These are phyloP conservation scores for Euphydryas editha DNA, from an alignment of 2,888 invertebrate genomes.

Conservation along the genomic window DNA sequence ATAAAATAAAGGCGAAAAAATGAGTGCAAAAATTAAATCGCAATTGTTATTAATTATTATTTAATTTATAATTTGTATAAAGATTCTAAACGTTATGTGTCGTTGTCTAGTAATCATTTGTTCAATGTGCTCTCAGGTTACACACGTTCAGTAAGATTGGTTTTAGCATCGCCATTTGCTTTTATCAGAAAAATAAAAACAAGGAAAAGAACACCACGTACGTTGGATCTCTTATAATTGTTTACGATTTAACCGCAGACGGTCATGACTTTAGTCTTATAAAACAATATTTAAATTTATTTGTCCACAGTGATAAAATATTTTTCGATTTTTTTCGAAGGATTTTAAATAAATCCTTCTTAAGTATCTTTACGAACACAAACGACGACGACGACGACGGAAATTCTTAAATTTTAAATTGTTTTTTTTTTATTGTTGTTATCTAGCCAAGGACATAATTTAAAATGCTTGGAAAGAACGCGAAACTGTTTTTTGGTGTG, in stretches of 20 bases:
- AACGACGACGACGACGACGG: no score
- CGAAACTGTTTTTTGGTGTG: slow-evolving; percentile 59
- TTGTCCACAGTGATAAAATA: not conserved
- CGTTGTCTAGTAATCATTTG: not conserved
- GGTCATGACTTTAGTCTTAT: slow-evolving; percentile 20
- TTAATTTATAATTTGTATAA: no score
- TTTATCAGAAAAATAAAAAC: slow-evolving; percentile 32
- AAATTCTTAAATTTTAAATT: not conserved
- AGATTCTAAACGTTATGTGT: no score
- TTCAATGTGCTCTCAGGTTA: not conserved
- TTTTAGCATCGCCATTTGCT: slow-evolving; percentile 30
- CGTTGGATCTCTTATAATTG: slow-evolving; percentile 31
- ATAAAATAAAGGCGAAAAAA: no score
- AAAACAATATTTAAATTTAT: not conserved
- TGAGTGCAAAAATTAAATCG: no score
- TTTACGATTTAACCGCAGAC: slow-evolving; percentile 21
- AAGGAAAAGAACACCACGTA: slow-evolving; percentile 22
- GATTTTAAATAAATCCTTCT: slow-evolving; percentile 2
- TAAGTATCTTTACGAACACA: no score
- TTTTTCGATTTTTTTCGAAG: not conserved
- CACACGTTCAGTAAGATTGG: slow-evolving; percentile 13
- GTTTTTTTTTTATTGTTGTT: not conserved
- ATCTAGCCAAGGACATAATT: not conserved
- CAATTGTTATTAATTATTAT: no score
- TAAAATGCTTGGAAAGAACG: slow-evolving; percentile 69